Conservation (phyloP, 92 coral and sea anemone genomes). For the Actinernus sp. region DNA sequence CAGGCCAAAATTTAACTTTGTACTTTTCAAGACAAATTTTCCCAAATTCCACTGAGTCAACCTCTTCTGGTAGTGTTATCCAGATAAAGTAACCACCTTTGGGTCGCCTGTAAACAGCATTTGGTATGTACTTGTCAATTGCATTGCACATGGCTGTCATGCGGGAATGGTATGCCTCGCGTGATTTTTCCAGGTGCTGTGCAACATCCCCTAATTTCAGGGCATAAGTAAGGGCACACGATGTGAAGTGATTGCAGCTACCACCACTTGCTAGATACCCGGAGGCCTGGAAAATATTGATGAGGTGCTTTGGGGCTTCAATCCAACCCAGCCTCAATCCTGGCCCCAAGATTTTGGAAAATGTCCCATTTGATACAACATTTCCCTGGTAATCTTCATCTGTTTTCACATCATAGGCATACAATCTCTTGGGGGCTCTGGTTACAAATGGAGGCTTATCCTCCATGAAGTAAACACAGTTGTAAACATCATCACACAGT, state of each 20-base stretch:
- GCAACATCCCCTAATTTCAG: conserved; percentile 73
- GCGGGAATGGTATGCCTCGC: conserved; percentile 48
- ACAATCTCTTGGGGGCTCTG: conserved; percentile 65
- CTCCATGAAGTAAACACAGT: conserved; percentile 10
- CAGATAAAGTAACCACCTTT: conserved; percentile 91
- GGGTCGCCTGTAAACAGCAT: conserved; percentile 68
- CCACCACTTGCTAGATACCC: conserved; percentile 74
- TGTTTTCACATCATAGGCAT: conserved; percentile 73
- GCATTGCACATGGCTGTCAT: conserved; percentile 80
- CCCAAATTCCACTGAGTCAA: conserved; percentile 54
- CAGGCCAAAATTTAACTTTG: conserved; percentile 68
- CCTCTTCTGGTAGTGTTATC: conserved; percentile 71
- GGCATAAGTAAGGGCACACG: conserved; percentile 83
- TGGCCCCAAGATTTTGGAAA: conserved; percentile 87
- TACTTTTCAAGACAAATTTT: conserved; percentile 66
- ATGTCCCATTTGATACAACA: conserved; percentile 91
- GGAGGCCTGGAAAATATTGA: conserved; percentile 23
- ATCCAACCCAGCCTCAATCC: conserved; percentile 96
- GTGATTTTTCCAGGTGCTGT: conserved; percentile 46
- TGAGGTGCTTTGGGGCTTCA: conserved; percentile 72
- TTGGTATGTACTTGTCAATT: conserved; percentile 72
- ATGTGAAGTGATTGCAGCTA: conserved; percentile 84
- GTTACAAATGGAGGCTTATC: conserved; percentile 32
- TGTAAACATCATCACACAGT: conserved; percentile 91
- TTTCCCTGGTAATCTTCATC: conserved; percentile 89